phyloP scores from a whole-genome alignment of 2,113 vertebrate genomes.

The Chionodraco myersi region DNA sequence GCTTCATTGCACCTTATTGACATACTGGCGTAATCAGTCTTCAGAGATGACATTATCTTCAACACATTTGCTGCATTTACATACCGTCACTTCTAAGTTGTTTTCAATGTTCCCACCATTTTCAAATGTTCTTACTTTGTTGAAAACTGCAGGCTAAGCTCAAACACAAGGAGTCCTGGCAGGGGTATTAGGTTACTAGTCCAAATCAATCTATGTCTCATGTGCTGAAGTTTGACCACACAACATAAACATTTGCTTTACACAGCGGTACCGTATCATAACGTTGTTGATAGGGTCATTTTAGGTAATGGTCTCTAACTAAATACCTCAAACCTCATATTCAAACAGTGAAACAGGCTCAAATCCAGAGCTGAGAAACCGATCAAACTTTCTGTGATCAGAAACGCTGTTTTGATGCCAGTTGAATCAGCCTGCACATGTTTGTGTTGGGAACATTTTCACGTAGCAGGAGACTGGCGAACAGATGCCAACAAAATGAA shows the following conservation, averaged over 20 bases:
- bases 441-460: conserved; percentile 54
- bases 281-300: conserved; percentile 40
- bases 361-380: conserved; percentile 30
- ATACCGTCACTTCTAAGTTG: conserved; percentile 6
- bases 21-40: not conserved
- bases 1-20: not conserved
- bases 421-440: conserved; percentile 48
- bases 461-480: conserved; percentile 38
- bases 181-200: conserved; percentile 24
- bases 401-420: conserved; percentile 37
- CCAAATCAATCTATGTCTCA: conserved; percentile 43
- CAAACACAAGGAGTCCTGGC: conserved; percentile 51
- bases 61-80: not conserved
- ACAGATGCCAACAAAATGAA: conserved; percentile 60
- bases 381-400: conserved; percentile 39
- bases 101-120: conserved; percentile 51
- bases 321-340: conserved; percentile 8
- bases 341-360: conserved; percentile 8
- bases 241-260: conserved; percentile 53
- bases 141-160: conserved; percentile 42
- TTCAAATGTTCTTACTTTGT: conserved; percentile 32
- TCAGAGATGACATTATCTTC: conserved; percentile 4
- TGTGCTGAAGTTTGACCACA: conserved; percentile 42
- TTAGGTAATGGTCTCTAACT: conserved; percentile 25
- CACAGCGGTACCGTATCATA: conserved; percentile 9